A percentile compares a stretch with the other conserved stretches of the same genome.
These are phyloP conservation scores for Chelonia mydas DNA, from an alignment of 2,797 vertebrate genomes.

Conservation along the genomic window DNA sequence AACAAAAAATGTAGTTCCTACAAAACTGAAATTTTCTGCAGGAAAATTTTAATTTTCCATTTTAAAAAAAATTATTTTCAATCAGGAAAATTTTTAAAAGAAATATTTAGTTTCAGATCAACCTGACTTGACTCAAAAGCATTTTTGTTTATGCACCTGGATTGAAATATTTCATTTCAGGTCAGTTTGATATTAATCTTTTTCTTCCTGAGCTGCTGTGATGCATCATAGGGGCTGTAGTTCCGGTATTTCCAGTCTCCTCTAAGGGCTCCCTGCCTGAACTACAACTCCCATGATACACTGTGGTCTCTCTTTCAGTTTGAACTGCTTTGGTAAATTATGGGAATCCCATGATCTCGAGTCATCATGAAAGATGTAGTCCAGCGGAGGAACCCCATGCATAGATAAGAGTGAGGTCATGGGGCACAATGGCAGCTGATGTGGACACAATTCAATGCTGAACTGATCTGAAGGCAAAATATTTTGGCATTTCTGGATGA, in stretches of 20 bases:
- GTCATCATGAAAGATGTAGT: neutral
- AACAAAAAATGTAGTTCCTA: too few species aligned
- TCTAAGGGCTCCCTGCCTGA: too few species aligned
- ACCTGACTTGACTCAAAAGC: neutral
- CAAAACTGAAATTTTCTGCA: neutral
- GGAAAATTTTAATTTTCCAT: too few species aligned
- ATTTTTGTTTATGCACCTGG: neutral
- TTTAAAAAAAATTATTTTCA: neutral
- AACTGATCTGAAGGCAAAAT: neutral
- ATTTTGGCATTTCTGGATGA: neutral
- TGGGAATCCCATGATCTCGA: neutral
- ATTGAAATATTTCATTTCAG: neutral
- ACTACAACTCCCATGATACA: neutral
- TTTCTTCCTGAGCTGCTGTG: neutral
- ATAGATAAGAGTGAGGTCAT: neutral
- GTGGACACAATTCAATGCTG: neutral
- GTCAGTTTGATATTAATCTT: neutral
- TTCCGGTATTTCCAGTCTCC: neutral
- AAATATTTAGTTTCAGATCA: neutral
- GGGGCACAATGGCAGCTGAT: neutral
- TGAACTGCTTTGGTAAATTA: neutral
- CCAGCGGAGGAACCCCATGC: neutral
- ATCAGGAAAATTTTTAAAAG: neutral
- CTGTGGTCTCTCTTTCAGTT: neutral
- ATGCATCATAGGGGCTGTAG: neutral